phyloP scores from a whole-genome alignment of 2,113 vertebrate genomes.

The Procapra przewalskii region DNA sequence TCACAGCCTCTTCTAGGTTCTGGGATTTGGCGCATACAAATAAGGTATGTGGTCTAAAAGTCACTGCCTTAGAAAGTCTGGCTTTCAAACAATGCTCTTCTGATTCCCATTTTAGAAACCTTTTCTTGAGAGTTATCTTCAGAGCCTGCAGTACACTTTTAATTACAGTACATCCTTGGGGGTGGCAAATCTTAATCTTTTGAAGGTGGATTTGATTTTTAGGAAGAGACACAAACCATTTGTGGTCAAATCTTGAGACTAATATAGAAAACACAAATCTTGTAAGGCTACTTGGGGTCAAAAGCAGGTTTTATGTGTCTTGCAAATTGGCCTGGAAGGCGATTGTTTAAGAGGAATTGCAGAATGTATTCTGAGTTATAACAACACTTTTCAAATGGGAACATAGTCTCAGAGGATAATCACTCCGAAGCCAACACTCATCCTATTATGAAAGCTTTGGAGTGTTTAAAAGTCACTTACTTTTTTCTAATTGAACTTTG shows the following conservation, averaged over 20 bases:
- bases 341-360: not conserved
- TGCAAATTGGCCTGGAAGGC: not conserved
- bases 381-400: not conserved
- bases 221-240: not conserved
- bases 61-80: not conserved
- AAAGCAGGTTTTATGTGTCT: not conserved
- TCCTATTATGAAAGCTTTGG: not conserved
- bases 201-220: not conserved
- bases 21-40: not conserved
- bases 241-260: not conserved
- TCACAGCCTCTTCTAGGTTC: not conserved
- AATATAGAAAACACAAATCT: not conserved
- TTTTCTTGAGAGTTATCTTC: not conserved
- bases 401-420: not conserved
- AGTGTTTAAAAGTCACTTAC: constrained; percentile 10
- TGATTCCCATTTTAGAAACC: not conserved
- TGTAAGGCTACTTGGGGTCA: not conserved
- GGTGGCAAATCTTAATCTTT: not conserved
- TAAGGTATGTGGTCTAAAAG: not conserved
- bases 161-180: not conserved
- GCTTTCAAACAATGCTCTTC: not conserved
- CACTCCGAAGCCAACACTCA: not conserved
- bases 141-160: not conserved
- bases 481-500: not conserved
- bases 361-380: not conserved